Evolutionary conservation across 1,140 invertebrate genomes (phyloP), one percentile per base, ranked within the genome.

Genomic region (Penaeus chinensis): DNA sequence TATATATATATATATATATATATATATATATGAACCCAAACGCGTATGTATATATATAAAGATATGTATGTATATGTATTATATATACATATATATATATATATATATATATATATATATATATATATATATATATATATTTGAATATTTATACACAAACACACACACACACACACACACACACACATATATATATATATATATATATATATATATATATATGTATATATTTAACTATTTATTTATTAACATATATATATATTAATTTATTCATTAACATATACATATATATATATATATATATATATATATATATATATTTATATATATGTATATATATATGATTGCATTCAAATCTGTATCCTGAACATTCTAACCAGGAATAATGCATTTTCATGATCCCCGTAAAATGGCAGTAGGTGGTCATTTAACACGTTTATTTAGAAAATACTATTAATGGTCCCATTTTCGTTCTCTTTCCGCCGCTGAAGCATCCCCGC

Each of bases 221-320:
- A 71, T 13, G 0, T 3, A 3, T 27, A 19, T 27, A 19, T 69
- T 5, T 10, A 13, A 69, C 5, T 27, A 69, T n/a, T n/a, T n/a
- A n/a, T n/a, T n/a, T n/a, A n/a, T n/a, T n/a, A n/a, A n/a, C n/a
- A n/a, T n/a, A n/a, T n/a, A n/a, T n/a, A n/a, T n/a, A n/a, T n/a
- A n/a, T n/a, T n/a, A n/a, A n/a, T n/a, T n/a, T n/a, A n/a, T n/a
- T n/a, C n/a, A n/a, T n/a, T n/a, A n/a, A 69, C 22, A 69, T 69
- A 69, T 69, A 69, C 22, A 69, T 69, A 69, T 69, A 69, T 69
- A 69, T 69, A 69, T 69, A 69, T 69, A 69, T 69, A 69, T 69
- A 69, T 69, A 20, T 69, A 69, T 69, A 20, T 20, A 37, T 37
- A 37, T 5, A 37, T 37, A 37, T 37, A 37, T 37, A 37, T 37